Base-by-base conservation (phyloP, 2,888 invertebrate genomes). In the Cotesia congregata region DNA sequence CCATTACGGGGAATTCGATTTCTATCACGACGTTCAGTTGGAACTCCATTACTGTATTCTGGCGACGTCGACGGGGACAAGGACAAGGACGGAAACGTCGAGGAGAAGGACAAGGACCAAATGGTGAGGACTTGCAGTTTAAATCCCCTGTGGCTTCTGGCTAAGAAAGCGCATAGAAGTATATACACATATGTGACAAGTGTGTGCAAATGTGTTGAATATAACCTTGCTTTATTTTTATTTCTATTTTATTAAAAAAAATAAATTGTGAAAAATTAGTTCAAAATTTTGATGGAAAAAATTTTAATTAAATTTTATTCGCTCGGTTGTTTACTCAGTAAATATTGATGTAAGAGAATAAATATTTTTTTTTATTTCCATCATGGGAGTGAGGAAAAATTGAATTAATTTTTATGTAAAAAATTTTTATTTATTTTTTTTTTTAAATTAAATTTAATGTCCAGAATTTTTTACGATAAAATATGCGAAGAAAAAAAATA, bases 1-100 rank as follows among this genome's bases (percentile, higher is more conserved):
- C 76, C 78, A 80, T 80, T 79, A 80, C 73, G 72, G 72, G 64
- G 73, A 80, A 79, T 80, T 80, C 74, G 78, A 80, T 80, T 73
- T 79, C 77, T 62, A 67, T 74, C 74, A 77, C 79, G 80, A 80
- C 79, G 80, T 74, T 30, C 30, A 30, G 30, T 30, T 77, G 79
- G 79, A 80, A 80, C 80, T 79, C 80, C 80, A 80, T 79, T 80
- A 80, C 67, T 74, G 38, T 67, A 50, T 50, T 38, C 65, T 67
- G 41, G 30, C 67, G 59, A 9, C n/a, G 61, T 67, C 73, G 41
- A 73, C 67, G 59, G 1, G 12, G 41, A 59, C 5, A 60, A 60
- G 59, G 30, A 12, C 30, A 17, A 17, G 41, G 50, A 60, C 6
- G 20, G 20, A 7, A n/a, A 67, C 39, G 1, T 7, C 39, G 67